Conservation (phyloP, 2,113 vertebrate genomes). For the Psephotus haematonotus region DNA sequence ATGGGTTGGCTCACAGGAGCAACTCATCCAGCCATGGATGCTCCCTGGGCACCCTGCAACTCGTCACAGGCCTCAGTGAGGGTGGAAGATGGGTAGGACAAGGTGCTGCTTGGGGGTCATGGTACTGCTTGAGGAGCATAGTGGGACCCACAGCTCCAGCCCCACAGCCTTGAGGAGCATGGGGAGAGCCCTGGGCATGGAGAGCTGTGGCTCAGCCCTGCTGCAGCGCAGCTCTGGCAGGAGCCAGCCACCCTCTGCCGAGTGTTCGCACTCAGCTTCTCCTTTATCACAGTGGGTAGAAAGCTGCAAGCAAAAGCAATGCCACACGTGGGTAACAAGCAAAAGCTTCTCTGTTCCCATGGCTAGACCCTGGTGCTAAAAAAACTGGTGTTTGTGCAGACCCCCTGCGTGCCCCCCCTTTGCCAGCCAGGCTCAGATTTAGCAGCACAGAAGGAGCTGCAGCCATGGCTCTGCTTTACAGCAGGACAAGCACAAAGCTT, state of each 20-base stretch:
- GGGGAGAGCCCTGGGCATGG: not conserved
- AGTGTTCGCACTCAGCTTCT: not conserved
- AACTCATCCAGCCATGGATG: not conserved
- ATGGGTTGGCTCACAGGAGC: fast-evolving
- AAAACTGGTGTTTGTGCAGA: not conserved
- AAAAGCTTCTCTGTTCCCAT: not conserved
- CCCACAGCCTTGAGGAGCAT: not conserved
- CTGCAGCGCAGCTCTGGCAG: conserved; percentile 24
- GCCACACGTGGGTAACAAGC: not conserved
- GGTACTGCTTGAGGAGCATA: fast-evolving
- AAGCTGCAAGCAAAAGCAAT: not conserved
- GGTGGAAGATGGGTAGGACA: not conserved
- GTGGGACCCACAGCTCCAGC: not conserved
- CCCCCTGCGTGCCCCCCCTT: not conserved
- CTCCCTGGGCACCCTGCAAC: not conserved
- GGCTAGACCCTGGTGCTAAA: not conserved
- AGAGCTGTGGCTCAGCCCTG: not conserved
- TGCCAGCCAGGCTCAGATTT: not conserved
- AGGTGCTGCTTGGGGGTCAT: fast-evolving
- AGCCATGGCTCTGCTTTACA: not conserved
- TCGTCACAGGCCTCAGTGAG: fast-evolving
- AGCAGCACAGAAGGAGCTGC: not conserved
- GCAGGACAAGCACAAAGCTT: not conserved
- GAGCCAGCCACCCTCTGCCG: not conserved
- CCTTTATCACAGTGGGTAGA: not conserved